Base-by-base conservation (phyloP, 2,888 invertebrate genomes). In the Rhopalosiphum nymphaeae region DNA sequence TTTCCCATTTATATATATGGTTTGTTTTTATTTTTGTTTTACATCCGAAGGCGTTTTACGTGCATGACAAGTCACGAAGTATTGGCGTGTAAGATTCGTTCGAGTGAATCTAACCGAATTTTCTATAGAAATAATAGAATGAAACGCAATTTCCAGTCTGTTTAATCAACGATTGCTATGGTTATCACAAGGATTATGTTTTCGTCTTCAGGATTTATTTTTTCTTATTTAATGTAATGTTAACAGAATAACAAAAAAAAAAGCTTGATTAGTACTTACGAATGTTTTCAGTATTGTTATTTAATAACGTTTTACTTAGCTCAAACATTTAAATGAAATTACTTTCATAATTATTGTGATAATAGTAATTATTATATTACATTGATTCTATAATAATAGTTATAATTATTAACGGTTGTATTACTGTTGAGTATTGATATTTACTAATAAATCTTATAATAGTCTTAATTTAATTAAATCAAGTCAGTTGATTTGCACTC, bases 11-110 rank as follows among this genome's bases (percentile, higher is more conserved):
- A 57, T 57, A 21, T 61, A 36, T 78, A 36, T 78, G 21, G 36
- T 78, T 78, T 78, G 78, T 78, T 36, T 78, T 78, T 78, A 78
- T 78, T 87, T n/a, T 86, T 86, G 29, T 86, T 86, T 86, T 86
- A 86, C 29, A 46, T 46, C 16, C 86, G 44, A 86, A 46, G 46
- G n/a, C 86, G 46, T 78, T 78, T 78, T 29, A 46, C 36, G n/a
- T n/a, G 49, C 46, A n/a, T 78, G 36, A 78, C 36, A 78, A 78
- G 78, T 78, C 78, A 78, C 78, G 78, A 36, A 78, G 78, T 78
- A 78, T 49, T 57, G 57, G 29, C 57, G 29, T 29, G 36, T 46
- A 57, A 90, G 4, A 90, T 10, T 90, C 67, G 21, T 67, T 90
- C 61, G 25, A 46, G 46, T 90, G 42, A 44, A 89, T 42, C 42